A percentile compares a stretch with the other conserved stretches of the same genome.
Evolutionary conservation across 2,888 invertebrate genomes (phyloP).

Genomic region (Chironomus riparius): DNA sequence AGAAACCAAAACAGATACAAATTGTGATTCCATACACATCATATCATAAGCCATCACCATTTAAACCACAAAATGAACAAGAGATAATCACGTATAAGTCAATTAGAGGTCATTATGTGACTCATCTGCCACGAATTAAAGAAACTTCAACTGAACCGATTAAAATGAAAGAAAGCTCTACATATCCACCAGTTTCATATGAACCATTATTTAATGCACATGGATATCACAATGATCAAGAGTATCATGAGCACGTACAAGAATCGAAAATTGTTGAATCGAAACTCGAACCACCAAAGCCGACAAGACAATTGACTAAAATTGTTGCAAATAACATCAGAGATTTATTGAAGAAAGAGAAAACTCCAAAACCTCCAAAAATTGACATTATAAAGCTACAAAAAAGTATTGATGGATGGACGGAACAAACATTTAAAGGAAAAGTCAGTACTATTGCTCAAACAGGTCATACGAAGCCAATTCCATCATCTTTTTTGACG

Average conservation of each 20-base stretch:
- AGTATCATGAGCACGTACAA: conserved; percentile 45
- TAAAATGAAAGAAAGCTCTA: neutral
- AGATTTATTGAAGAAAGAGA: conserved; percentile 45
- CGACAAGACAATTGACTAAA: conserved; percentile 38
- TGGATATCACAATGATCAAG: conserved; percentile 36
- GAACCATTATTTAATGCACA: conserved; percentile 34
- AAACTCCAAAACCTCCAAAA: conserved; percentile 27
- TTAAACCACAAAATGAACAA: conserved; percentile 39
- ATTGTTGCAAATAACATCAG: conserved; percentile 45
- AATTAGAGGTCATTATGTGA: conserved; percentile 42
- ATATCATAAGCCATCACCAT: conserved; percentile 46
- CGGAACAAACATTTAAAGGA: conserved; percentile 61
- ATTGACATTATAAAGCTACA: conserved; percentile 67
- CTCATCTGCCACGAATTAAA: conserved; percentile 45
- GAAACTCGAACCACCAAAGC: conserved; percentile 38
- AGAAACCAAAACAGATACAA: conserved; percentile 58
- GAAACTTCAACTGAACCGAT: conserved; percentile 27
- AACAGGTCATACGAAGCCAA: conserved; percentile 60
- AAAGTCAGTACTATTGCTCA: conserved; percentile 48
- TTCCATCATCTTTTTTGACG: conserved; percentile 67
- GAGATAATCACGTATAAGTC: conserved; percentile 34
- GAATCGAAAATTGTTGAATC: conserved; percentile 43
- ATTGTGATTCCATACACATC: conserved; percentile 74
- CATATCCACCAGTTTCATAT: conserved; percentile 32
- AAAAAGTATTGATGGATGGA: conserved; percentile 79